Percentiles rank a stretch among this genome's conserved stretches.
These are phyloP conservation scores for Timema cristinae DNA, from an alignment of 2,888 invertebrate genomes.

Conservation along the genomic window DNA sequence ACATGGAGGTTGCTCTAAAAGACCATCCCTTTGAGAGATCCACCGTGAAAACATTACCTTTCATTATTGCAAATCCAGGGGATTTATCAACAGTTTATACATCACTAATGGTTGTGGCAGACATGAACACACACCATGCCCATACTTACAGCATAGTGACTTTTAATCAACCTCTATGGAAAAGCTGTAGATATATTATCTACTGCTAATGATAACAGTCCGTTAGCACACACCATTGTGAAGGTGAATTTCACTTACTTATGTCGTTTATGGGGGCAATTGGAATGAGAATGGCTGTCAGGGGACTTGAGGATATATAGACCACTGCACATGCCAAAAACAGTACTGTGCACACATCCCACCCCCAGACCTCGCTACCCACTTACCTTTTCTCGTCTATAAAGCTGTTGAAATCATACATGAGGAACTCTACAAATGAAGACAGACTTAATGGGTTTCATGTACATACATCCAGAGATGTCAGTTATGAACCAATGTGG, in stretches of 20 bases:
- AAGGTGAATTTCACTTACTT: conserved; percentile 14
- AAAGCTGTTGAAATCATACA: no score
- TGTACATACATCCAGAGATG: no score
- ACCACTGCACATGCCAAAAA: conserved; percentile 1
- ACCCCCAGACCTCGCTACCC: no score
- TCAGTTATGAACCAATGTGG: no score
- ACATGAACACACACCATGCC: neutral
- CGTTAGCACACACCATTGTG: neutral
- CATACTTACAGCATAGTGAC: conserved; percentile 14
- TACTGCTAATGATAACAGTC: neutral
- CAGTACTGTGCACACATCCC: neutral
- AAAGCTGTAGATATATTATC: conserved; percentile 8
- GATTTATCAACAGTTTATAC: neutral
- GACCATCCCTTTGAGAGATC: neutral
- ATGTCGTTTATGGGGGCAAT: conserved; percentile 16
- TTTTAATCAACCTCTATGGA: conserved; percentile 16
- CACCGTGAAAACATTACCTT: neutral
- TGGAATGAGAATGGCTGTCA: conserved; percentile 14
- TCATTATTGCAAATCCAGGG: neutral
- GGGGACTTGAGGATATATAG: conserved; percentile 16
- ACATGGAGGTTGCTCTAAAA: conserved; percentile 11
- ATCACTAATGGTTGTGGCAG: neutral
- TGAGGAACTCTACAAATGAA: no score
- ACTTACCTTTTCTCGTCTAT: no score
- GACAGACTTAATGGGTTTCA: no score